Evolutionary conservation across 2,113 vertebrate genomes (phyloP).

Genomic region (Narcine bancroftii): DNA sequence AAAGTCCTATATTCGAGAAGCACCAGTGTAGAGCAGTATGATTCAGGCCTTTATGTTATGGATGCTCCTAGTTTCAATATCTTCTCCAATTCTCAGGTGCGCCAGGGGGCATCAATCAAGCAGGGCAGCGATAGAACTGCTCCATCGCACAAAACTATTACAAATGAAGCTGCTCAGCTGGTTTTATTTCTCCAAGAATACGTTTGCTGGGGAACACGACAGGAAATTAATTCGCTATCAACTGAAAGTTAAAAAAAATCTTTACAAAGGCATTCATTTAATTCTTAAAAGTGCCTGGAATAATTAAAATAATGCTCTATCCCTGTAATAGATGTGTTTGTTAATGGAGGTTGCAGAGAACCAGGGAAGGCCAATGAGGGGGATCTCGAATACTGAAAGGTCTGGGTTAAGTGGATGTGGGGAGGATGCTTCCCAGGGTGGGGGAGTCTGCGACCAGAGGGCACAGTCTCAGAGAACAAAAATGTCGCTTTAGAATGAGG

Average conservation of each 20-base stretch:
- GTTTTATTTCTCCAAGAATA: background rate
- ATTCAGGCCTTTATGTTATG: no score
- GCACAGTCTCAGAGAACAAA: no score
- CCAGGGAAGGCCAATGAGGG: background rate
- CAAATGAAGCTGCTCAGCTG: background rate
- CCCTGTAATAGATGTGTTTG: background rate
- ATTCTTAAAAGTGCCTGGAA: background rate
- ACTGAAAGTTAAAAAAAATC: background rate
- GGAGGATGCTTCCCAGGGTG: no score
- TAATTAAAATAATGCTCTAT: background rate
- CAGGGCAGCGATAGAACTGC: background rate
- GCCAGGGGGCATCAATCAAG: background rate
- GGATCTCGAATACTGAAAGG: no score
- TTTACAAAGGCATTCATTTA: background rate
- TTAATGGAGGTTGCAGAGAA: background rate
- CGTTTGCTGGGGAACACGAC: no score
- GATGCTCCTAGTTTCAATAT: background rate
- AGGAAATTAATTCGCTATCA: background rate
- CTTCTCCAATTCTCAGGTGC: background rate
- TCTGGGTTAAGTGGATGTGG: no score
- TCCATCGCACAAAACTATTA: slow-evolving; percentile 13
- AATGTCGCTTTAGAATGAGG: no score
- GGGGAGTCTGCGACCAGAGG: no score
- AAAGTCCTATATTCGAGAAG: no score
- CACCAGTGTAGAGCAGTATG: no score